Base-by-base conservation (phyloP, 2,797 vertebrate genomes). In the Coluber constrictor region DNA sequence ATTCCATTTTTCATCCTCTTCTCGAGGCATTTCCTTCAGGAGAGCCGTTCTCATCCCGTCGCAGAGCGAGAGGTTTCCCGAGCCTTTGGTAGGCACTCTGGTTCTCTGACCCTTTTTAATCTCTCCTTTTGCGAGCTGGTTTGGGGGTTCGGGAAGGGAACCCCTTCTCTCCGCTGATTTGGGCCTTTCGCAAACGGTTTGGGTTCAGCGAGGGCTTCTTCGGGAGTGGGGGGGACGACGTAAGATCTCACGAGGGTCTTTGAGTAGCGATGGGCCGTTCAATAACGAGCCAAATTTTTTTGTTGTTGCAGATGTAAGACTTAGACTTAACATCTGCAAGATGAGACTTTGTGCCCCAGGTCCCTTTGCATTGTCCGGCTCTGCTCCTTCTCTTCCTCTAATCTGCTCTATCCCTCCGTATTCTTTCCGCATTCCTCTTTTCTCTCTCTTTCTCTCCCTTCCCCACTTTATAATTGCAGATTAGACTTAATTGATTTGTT, bases 401-500 rank as follows among this genome's bases (percentile, higher is more conserved):
- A 27, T 27, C 27, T 11, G 5, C 25, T 54, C 74, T 4, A 12
- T 63, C 61, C 61, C 10, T 66, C 23, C 4, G 3, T 70, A 6
- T 1, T 12, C n/a, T 47, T 47, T 32, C n/a, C 61, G 43, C 90
- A 61, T 43, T 51, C 90, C 56, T 51, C 60, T 47, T 92, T n/a
- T 57, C 57, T 23, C 29, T 56, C 32, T 25, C 56, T 10, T 3
- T 86, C 5, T 32, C 74, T 93, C n/a, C 94, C 93, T 51, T 63
- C 96, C 92, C 0, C 93, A 47, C 94, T 96, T 97, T 97, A 96
- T 98, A 97, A 98, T 97, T 97, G 97, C 97, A 97, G 96, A 97
- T 98, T 97, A 97, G 95, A 96, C 97, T 97, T 98, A 97, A 98
- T 98, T 98, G 97, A 97, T 98, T 98, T 98, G 97, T 97, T 97